Base-by-base conservation (phyloP, 2,113 vertebrate genomes). In the Hydropotes inermis region DNA sequence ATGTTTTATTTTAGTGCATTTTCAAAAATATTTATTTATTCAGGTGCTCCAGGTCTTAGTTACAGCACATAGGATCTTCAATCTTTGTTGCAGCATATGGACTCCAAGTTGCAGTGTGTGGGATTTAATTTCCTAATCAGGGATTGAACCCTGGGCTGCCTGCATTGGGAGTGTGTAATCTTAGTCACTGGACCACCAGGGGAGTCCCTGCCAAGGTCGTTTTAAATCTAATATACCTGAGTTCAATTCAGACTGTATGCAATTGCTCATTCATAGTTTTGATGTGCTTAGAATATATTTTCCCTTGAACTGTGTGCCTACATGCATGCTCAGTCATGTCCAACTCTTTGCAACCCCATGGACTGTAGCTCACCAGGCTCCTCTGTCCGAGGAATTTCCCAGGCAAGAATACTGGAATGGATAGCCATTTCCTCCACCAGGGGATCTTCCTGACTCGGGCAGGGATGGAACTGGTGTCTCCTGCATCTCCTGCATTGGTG, bases 181-280 rank as follows among this genome's bases (percentile, higher is more conserved):
- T 76, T 43, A 43, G 23, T 25, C 36, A 43, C 70, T 76, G 36
- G 36, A 76, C 70, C 21, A 39, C 36, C 12, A 1, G 36, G 6
- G 2, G 36, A 14, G 23, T 43, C 70, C 39, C 70, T 27, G 78
- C 96, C 94, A 89, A 83, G 89, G 30, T 87, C 83, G 67, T 82
- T 82, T 74, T 58, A 83, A 78, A 36, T 14, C 58, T 58, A 61
- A 94, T 23, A 47, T 61, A 47, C 60, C 55, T 21, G 78, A 76
- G 83, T 45, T 33, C 58, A 11, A 47, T 43, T 52, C 91, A 58
- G 50, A 47, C 52, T 25, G 61, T 5, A n/a, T 94, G 15, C 28
- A 33, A 12, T 33, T 45, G 43, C 89, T 95, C 79, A 4, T 55
- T 82, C 47, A 4, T 7, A 11, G 60, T 45, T 74, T 15, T 58